Conservation (phyloP, 2,797 vertebrate genomes). For the Gouania willdenowi region DNA sequence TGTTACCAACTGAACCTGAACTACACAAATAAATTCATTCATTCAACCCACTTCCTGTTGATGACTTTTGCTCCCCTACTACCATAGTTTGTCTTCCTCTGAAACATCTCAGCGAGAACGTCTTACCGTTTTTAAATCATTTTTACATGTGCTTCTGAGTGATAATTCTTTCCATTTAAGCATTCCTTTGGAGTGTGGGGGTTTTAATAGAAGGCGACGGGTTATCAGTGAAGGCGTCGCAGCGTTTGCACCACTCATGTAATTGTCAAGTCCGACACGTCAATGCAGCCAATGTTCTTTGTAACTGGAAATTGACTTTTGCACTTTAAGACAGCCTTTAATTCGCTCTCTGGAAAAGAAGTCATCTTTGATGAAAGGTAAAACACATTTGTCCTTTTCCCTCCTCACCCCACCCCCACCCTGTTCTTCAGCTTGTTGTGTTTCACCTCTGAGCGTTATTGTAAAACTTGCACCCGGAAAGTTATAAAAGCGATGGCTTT, state of each 20-base stretch:
- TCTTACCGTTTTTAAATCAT: conserved; percentile 15
- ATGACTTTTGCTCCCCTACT: conserved; percentile 15
- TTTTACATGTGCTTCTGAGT: conserved; percentile 9
- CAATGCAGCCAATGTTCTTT: conserved; percentile 56
- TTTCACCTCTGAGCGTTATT: too few relatives aligned
- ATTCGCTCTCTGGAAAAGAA: conserved; percentile 30
- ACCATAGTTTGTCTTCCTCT: conserved; percentile 11
- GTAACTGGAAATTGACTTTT: conserved; percentile 64
- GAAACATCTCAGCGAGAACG: conserved; percentile 14
- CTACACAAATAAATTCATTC: background rate
- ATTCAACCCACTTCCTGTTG: conserved; percentile 6
- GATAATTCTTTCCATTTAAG: conserved; percentile 57
- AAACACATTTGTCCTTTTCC: conserved; percentile 20
- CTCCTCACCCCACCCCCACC: background rate
- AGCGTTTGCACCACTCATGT: conserved; percentile 45
- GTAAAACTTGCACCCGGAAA: too few relatives aligned
- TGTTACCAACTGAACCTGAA: background rate
- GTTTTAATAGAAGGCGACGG: conserved; percentile 66
- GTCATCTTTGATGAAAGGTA: conserved; percentile 47
- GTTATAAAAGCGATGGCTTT: too few relatives aligned
- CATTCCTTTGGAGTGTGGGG: conserved; percentile 50
- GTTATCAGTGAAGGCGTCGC: conserved; percentile 56
- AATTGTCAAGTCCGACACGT: conserved; percentile 63
- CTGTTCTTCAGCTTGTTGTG: background rate
- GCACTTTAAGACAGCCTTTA: conserved; percentile 46